Evolutionary conservation across 2,113 vertebrate species (phyloP).

Genomic region (Sander lucioperca): DNA sequence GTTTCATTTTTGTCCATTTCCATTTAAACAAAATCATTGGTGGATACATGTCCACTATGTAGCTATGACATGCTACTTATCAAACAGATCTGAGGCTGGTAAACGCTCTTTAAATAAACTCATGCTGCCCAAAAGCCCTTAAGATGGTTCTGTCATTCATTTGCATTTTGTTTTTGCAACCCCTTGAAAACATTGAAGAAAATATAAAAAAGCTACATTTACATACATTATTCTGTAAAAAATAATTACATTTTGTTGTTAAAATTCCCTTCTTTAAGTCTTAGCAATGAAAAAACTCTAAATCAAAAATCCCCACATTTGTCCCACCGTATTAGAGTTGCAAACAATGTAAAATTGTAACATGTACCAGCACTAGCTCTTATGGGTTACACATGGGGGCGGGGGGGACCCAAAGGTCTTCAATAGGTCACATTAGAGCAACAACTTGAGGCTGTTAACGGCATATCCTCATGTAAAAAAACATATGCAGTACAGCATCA

Average conservation of each 20-base stretch:
- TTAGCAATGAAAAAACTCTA: background rate
- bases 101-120: background rate
- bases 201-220: background rate
- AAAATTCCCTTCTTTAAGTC: background rate
- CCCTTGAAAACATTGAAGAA: background rate
- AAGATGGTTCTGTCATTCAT: slow-evolving; percentile 5
- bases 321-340: background rate
- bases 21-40: background rate
- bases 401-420: background rate
- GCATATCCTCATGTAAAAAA: background rate
- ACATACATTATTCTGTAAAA: background rate
- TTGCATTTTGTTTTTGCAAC: background rate
- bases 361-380: background rate
- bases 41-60: no score
- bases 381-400: background rate
- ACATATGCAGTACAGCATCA: background rate
- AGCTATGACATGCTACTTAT: background rate
- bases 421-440: background rate
- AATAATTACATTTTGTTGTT: background rate
- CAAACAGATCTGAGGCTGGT: background rate
- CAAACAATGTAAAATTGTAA: background rate
- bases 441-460: background rate
- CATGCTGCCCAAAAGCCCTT: background rate
- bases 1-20: background rate
- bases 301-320: background rate